These are phyloP conservation scores for Notarius quadriscutis DNA, from an alignment of 2,113 vertebrate species.

Conservation along the genomic window DNA sequence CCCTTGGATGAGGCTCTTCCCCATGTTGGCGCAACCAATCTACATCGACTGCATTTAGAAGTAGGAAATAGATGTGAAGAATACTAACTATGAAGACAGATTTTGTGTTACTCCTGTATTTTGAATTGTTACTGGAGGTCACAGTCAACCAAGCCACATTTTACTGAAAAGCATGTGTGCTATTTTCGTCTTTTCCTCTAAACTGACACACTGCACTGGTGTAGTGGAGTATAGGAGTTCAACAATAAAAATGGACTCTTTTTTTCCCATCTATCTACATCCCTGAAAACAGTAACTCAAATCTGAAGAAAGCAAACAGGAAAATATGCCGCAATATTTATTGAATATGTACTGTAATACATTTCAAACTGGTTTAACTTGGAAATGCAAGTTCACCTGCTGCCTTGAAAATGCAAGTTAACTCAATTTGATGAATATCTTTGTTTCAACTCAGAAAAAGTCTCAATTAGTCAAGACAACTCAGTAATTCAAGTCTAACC, in stretches of 20 bases:
- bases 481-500: no score
- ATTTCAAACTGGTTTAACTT: no score
- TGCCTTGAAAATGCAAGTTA: no score
- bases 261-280: neutral
- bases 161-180: neutral
- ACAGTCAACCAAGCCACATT: neutral
- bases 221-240: neutral
- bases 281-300: neutral
- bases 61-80: no score
- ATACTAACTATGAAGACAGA: neutral
- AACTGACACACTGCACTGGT: neutral
- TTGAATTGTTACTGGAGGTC: neutral
- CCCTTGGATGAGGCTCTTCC: no score
- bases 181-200: neutral
- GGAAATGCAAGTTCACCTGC: no score
- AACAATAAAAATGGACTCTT: neutral
- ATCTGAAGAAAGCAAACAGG: neutral
- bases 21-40: no score
- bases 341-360: neutral
- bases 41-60: no score
- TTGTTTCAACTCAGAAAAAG: no score
- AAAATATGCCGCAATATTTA: neutral
- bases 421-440: no score
- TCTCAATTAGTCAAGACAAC: no score
- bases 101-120: neutral